Base-by-base conservation (phyloP, 2,113 vertebrate genomes). In the Vulpes lagopus region DNA sequence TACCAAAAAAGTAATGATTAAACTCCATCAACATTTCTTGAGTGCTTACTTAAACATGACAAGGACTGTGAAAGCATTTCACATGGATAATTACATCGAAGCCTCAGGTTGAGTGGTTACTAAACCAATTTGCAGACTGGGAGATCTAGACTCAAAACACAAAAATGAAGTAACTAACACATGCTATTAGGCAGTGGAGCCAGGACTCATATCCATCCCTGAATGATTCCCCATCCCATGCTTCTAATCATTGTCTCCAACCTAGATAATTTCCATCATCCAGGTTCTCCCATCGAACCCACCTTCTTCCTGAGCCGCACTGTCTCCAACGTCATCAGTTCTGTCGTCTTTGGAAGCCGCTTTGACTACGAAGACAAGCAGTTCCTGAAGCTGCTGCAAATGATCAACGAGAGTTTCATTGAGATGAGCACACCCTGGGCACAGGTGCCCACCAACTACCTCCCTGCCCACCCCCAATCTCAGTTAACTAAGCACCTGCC, bases 291-390 rank as follows among this genome's bases (percentile, higher is more conserved):
- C 90, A 97, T 98, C 2, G 97, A 98, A 1, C 98, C 97, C 60
- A 98, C 96, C 62, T 98, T 98, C 96, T 96, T 97, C 95, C 80
- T 98, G 78, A 98, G 97, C 94, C 90, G 97, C 94, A 98, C 97
- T 0, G 97, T 98, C 74, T 98, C 98, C 92, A 98, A 98, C 0
- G 96, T 98, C 96, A 98, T 98, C 98, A 98, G 98, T 79, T 98
- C 98, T 0, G 32, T 98, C 0, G 97, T 98, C 86, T 98, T 98
- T 0, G 98, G 98, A n/a, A 95, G 82, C 57, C 98, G 98, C n/a
- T 98, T 98, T 0, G 96, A 98, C 76, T 98, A 98, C 1, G 95
- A 97, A 20, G 98, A 98, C 96, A 73, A 98, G 97, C 97, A 98
- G 67, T 98, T 98, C 97, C 98, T 98, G 95, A 93, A 79, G 73